Base-by-base conservation (phyloP, 1,140 invertebrate genomes). In the Luehdorfia chinensis region DNA sequence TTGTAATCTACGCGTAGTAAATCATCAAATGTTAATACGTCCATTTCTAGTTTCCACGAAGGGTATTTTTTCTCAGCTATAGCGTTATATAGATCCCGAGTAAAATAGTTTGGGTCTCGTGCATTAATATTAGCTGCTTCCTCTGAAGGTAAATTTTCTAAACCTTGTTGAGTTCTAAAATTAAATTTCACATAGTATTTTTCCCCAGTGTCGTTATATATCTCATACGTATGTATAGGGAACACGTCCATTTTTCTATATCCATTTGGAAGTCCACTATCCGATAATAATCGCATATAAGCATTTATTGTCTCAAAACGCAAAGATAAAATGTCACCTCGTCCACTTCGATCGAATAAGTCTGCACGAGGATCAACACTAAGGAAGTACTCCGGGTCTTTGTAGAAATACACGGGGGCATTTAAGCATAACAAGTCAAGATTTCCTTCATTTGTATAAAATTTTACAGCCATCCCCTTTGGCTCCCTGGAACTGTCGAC, bases 211-310 rank as follows among this genome's bases (percentile, higher is more conserved):
- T 67, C 68, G 69, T 93, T 93, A 21, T 92, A 88, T 31, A 93
- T 67, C 51, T 91, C 91, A 65, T 90, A 93, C 1, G 92, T 92
- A 68, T 93, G 90, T 16, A 90, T 89, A 2, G 91, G 90, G 54
- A 91, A 70, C 4, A 28, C 87, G 63, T 91, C 87, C 90, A 92
- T 92, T 49, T 89, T 86, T 21, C 94, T 88, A 75, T 91, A 92
- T 8, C 95, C 94, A 65, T 95, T 91, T 0, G 96, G 95, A 28
- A 94, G 94, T n/a, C 96, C 96, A 57, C 94, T 88, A 83, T 97
- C 95, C 4, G 92, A 90, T 63, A 96, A 95, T 15, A 96, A 77
- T 66, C 96, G 91, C 77, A 93, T 89, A 0, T 93, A 88, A 78
- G 95, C 94, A 68, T 96, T 94, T 4, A 91, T 92, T 1, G 91